Percentiles rank a stretch among this genome's conserved stretches.
These are phyloP conservation scores for Nineta flava DNA, from an alignment of 2,888 invertebrate species.

Conservation along the genomic window DNA sequence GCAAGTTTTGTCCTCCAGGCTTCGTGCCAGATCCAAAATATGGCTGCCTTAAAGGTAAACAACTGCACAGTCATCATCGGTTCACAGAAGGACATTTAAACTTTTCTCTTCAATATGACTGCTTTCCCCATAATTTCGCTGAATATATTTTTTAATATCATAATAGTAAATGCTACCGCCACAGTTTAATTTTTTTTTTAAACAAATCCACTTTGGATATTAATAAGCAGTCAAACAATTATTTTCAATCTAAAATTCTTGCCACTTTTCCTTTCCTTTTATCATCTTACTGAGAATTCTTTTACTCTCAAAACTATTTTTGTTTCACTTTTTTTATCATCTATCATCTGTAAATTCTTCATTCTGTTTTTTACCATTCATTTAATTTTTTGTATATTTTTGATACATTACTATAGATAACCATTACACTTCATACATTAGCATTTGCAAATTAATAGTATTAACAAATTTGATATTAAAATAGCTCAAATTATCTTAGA, in stretches of 20 bases:
- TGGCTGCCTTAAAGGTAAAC: conserved; percentile 93
- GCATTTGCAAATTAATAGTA: too few species aligned
- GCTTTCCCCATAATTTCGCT: too few species aligned
- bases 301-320: too few species aligned
- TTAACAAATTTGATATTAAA: too few species aligned
- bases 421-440: conserved; percentile 5
- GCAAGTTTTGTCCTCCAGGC: conserved; percentile 91
- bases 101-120: neutral
- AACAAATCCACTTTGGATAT: too few species aligned
- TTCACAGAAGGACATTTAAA: neutral
- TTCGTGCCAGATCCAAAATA: conserved; percentile 81
- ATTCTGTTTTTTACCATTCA: neutral
- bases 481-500: too few species aligned
- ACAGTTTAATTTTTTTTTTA: too few species aligned
- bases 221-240: too few species aligned
- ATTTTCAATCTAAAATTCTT: neutral
- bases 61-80: conserved; percentile 12
- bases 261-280: neutral
- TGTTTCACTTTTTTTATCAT: neutral
- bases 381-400: neutral
- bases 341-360: conserved; percentile 6
- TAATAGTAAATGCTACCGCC: too few species aligned
- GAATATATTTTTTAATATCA: too few species aligned
- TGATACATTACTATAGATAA: conserved; percentile 7
- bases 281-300: neutral